Conservation (phyloP, 2,113 vertebrate species). For the Periophthalmodon schlosseri region DNA sequence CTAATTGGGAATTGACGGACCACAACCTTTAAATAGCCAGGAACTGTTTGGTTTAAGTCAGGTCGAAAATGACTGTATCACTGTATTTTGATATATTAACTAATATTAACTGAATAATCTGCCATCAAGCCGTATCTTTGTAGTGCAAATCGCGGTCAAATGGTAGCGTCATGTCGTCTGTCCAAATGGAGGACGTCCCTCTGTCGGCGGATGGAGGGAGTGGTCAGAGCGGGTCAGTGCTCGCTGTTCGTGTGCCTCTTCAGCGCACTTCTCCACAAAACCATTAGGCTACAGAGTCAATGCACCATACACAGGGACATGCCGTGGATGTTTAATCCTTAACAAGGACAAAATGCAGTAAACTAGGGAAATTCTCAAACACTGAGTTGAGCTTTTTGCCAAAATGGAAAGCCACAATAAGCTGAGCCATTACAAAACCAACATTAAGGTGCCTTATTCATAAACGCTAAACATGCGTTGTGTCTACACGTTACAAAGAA, state of each 20-base stretch:
- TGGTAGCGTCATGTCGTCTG: conserved; percentile 2
- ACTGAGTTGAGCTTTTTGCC: neutral
- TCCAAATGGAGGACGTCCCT: conserved; percentile 43
- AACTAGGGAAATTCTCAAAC: neutral
- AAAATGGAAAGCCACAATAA: conserved; percentile 24
- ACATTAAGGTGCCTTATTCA: conserved; percentile 5
- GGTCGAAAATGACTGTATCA: neutral
- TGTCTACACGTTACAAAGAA: neutral
- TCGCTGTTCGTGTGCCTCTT: conserved; percentile 25
- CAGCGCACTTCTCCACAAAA: conserved; percentile 33
- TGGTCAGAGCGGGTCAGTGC: conserved; percentile 41
- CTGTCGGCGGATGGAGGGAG: conserved; percentile 52
- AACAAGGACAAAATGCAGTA: neutral
- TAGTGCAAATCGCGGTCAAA: conserved; percentile 3
- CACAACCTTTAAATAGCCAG: neutral
- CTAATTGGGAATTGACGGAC: neutral
- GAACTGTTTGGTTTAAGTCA: neutral
- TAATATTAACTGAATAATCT: neutral
- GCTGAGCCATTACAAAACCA: neutral
- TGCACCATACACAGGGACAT: neutral
- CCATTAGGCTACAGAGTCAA: neutral
- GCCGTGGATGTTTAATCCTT: neutral
- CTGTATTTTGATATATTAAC: neutral
- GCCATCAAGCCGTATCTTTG: conserved; percentile 13
- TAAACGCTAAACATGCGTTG: neutral